Conservation (phyloP, 1,140 invertebrate species). For the Cydia strobilella region DNA sequence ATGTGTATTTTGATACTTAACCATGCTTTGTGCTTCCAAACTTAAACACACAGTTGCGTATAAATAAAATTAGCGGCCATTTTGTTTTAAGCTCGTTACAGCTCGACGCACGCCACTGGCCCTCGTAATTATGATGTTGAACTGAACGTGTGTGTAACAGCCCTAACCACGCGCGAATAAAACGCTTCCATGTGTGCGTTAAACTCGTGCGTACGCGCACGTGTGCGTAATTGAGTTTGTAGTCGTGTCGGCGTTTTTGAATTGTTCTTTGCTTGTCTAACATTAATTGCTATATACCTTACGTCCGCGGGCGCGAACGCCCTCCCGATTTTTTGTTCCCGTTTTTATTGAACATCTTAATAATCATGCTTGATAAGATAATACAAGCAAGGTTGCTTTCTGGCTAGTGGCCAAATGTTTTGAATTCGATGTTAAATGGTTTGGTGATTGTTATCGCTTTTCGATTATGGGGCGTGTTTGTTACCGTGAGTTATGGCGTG, state of each 20-base stretch:
- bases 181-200: slow-evolving; percentile 46
- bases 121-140: slow-evolving; percentile 76
- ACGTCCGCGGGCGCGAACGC: slow-evolving; percentile 59
- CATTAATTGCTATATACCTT: slow-evolving; percentile 77
- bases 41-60: slow-evolving; percentile 48
- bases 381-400: slow-evolving; percentile 15
- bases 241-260: slow-evolving; percentile 71
- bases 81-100: slow-evolving; percentile 78
- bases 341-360: slow-evolving; percentile 58
- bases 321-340: slow-evolving; percentile 46
- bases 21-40: slow-evolving; percentile 35
- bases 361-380: slow-evolving; percentile 43
- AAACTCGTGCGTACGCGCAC: slow-evolving; percentile 37
- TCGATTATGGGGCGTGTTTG: slow-evolving; percentile 40
- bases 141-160: slow-evolving; percentile 53
- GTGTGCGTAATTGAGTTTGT: slow-evolving; percentile 41
- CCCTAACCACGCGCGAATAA: slow-evolving; percentile 66
- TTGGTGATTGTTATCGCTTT: slow-evolving; percentile 43
- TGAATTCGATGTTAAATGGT: slow-evolving; percentile 42
- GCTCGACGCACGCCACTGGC: slow-evolving; percentile 74
- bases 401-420: slow-evolving; percentile 38
- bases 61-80: slow-evolving; percentile 72
- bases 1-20: neutral
- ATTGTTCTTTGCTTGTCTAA: slow-evolving; percentile 65
- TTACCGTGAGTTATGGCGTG: slow-evolving; percentile 37